Percentiles rank a stretch among this genome's conserved stretches.
Conservation (phyloP, 1,140 invertebrate genomes). For the Neodiprion lecontei region DNA sequence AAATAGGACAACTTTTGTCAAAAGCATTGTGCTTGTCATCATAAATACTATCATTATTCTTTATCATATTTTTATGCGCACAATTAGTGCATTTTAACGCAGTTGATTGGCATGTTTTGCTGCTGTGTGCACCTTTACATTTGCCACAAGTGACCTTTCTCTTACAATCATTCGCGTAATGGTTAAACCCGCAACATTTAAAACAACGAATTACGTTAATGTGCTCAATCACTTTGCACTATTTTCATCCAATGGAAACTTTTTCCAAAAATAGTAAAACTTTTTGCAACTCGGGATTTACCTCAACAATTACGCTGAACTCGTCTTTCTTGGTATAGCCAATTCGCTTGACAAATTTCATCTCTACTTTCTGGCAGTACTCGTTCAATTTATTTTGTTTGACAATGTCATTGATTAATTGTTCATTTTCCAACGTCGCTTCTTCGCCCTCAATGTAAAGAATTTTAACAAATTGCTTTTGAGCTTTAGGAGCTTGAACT, state of each 20-base stretch:
- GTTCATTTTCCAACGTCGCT: conserved; percentile 14
- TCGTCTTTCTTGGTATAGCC: conserved; percentile 10
- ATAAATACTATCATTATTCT: conserved; percentile 11
- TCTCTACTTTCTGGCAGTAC: conserved; percentile 15
- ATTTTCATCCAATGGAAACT: conserved; percentile 17
- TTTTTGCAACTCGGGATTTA: conserved; percentile 18
- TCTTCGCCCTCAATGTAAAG: conserved; percentile 13
- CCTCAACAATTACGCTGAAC: conserved; percentile 18
- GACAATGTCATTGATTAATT: conserved; percentile 11
- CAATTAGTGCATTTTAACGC: conserved; percentile 22
- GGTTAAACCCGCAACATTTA: conserved; percentile 17
- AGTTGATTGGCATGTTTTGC: conserved; percentile 16
- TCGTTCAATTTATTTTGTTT: conserved; percentile 17
- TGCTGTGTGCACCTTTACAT: conserved; percentile 17
- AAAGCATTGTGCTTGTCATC: conserved; percentile 22
- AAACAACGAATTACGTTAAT: conserved; percentile 17
- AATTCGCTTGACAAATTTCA: conserved; percentile 20
- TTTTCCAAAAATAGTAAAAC: conserved; percentile 15
- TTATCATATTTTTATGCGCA: conserved; percentile 14
- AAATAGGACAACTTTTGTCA: conserved; percentile 15
- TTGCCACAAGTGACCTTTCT: conserved; percentile 12
- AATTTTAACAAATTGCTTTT: conserved; percentile 21
- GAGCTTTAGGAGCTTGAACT: conserved; percentile 18
- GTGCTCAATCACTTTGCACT: conserved; percentile 15
- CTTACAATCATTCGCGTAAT: conserved; percentile 16